Conservation (phyloP, 2,888 invertebrate genomes). For the Drosophila mayaguana region DNA sequence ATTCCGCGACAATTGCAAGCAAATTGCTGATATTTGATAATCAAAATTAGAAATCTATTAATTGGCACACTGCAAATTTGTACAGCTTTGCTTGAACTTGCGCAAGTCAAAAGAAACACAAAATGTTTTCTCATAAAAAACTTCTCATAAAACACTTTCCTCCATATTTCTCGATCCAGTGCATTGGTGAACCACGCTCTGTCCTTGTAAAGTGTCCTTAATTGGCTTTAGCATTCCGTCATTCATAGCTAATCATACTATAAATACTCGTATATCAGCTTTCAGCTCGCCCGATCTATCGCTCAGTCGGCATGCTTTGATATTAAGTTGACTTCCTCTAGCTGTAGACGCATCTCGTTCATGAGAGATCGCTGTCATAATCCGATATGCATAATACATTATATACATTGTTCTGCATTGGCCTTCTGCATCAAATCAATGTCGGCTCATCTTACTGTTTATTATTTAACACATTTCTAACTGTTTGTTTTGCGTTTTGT, state of each 20-base stretch:
- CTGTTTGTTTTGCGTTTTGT: constrained; percentile 52
- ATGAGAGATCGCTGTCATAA: constrained; percentile 27
- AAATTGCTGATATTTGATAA: constrained; percentile 13
- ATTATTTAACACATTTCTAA: constrained; percentile 34
- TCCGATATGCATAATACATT: constrained; percentile 32
- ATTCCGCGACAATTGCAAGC: constrained; percentile 29
- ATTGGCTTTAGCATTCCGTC: constrained; percentile 37
- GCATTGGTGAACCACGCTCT: constrained; percentile 43
- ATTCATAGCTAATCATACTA: constrained; percentile 24
- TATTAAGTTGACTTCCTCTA: constrained; percentile 24
- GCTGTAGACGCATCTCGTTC: constrained; percentile 47
- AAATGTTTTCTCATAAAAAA: constrained; percentile 20
- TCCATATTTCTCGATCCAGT: constrained; percentile 34
- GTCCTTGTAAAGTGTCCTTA: constrained; percentile 22
- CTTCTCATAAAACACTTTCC: no score
- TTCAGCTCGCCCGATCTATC: constrained; percentile 47
- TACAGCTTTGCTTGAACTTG: constrained; percentile 35
- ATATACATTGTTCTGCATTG: constrained; percentile 53
- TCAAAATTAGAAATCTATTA: constrained; percentile 9
- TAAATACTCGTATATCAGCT: constrained; percentile 2
- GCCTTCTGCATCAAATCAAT: constrained; percentile 40
- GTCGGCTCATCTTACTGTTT: constrained; percentile 47
- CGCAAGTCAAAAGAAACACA: constrained; percentile 5
- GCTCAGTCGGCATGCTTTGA: constrained; percentile 70
- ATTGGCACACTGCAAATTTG: constrained; percentile 21